These are phyloP conservation scores for Electrophaes corylata DNA, from an alignment of 2,888 invertebrate species.

Conservation along the genomic window DNA sequence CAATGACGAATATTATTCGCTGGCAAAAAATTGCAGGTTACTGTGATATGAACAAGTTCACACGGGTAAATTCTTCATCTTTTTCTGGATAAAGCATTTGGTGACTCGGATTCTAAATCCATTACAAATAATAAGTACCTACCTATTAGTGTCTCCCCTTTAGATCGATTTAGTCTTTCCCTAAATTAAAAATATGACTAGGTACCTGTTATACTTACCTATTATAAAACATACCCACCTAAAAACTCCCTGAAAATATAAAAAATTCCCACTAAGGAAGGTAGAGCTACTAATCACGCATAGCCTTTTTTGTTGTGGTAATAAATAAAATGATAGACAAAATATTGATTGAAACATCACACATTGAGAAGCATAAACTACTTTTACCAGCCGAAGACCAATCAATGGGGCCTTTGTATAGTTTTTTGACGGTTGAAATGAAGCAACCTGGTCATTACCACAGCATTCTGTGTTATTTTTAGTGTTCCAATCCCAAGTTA, in stretches of 20 bases:
- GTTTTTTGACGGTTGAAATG: constrained; percentile 20
- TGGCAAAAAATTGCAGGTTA: neutral
- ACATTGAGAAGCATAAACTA: constrained; percentile 9
- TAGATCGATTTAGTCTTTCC: too few species aligned
- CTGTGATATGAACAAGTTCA: neutral
- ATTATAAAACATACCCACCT: too few species aligned
- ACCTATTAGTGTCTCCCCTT: too few species aligned
- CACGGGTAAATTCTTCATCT: neutral
- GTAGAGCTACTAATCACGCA: too few species aligned
- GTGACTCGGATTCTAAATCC: too few species aligned
- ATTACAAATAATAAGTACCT: too few species aligned
- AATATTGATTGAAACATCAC: constrained; percentile 29
- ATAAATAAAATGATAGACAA: neutral
- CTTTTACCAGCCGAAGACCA: constrained; percentile 35
- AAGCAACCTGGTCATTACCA: too few species aligned
- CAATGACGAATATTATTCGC: neutral
- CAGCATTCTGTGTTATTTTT: neutral
- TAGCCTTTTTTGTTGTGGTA: neutral
- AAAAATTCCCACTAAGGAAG: too few species aligned
- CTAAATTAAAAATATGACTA: too few species aligned
- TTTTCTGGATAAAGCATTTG: too few species aligned
- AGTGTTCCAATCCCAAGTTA: neutral
- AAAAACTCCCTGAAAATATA: too few species aligned
- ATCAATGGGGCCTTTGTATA: constrained; percentile 45
- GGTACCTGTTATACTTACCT: too few species aligned